Base-by-base conservation (phyloP, 1,140 invertebrate genomes). In the Neoseiulus cucumeris region DNA sequence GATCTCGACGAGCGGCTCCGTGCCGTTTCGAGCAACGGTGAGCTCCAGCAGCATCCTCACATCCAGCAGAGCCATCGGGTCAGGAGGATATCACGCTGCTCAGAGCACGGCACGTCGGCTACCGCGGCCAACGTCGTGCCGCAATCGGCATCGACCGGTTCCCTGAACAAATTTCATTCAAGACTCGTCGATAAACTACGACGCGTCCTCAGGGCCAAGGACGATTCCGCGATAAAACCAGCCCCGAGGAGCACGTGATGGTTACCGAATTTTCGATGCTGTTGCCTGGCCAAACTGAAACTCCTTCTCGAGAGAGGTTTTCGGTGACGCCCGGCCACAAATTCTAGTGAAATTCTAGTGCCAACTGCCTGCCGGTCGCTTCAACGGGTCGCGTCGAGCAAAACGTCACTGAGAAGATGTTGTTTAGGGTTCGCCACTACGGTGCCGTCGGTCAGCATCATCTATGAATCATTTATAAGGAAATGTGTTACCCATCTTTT, bases 111-210 rank as follows among this genome's bases (percentile, higher is more conserved):
- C 71, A 85, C 85, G 67, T 88, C 86, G 17, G 68, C 68, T 72
- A 75, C 18, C 70, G 73, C 70, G 81, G 74, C 76, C 75, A 80
- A 42, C 81, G 79, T 82, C 64, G 81, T 82, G 41, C 78, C 80
- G 28, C 80, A 80, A 73, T 80, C 77, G 51, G 79, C 77, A 59
- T 80, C 73, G 66, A 78, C 79, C 20, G 81, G 77, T 69, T 85
- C 85, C 67, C 75, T 85, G 68, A 87, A 87, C 70, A 89, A 89
- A 77, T 89, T 90, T 74, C 86, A 89, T 79, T 84, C 81, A 73
- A 82, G 85, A 67, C 79, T 90, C 70, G 84, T 90, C 68, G 86
- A 89, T 74, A 87, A 87, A 75, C 75, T 90, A 71, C 85, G 85
- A 74, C 81, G 83, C 65, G 70, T 68, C 22, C 64, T 71, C 7